Evolutionary conservation across 2,797 vertebrate genomes (phyloP), one percentile per base, ranked within the genome.

Genomic region (Pteronotus mesoamericanus): DNA sequence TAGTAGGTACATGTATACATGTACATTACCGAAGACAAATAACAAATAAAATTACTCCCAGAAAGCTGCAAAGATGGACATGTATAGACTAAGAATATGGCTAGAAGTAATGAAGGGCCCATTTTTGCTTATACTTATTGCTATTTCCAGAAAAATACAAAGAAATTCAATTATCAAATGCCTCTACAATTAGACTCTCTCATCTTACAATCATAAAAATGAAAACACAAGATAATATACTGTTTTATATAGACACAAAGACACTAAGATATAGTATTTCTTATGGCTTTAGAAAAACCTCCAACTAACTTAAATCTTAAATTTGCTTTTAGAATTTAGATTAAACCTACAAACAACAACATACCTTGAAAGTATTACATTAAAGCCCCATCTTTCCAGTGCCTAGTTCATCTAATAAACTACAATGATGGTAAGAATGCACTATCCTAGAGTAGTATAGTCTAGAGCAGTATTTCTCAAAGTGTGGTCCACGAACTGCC

Each of bases 1-100:
- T 89, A 94, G 77, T 86, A 97, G 92, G 96, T 97, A 97, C 97
- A 97, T 97, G 96, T 88, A 89, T 91, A 96, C 97, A 97, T 97
- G 97, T 97, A 97, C 97, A 98, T 95, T 97, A 94, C 77, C 90
- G 72, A 95, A 96, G 80, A 97, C 94, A 97, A 94, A 37, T 86
- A 95, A 95, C 90, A 95, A 87, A 96, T 22, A 90, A 94, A 96
- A 93, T 83, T 88, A 87, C 37, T 92, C 71, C 78, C 57, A 94
- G 66, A 88, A 92, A 96, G 82, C 59, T 96, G 84, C 68, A 95
- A 87, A 93, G 91, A 96, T 84, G 86, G 79, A 89, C 88, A 94
- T 46, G 22, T 87, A 37, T 46, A 93, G 59, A 86, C 59, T 89
- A 89, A 94, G 57, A 96, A 88, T 93, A 95, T n/a, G 11, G 14